A percentile compares a stretch with the other conserved stretches of the same genome.
phyloP scores from a whole-genome alignment of 2,888 invertebrate species.

The Heliconius aoede region DNA sequence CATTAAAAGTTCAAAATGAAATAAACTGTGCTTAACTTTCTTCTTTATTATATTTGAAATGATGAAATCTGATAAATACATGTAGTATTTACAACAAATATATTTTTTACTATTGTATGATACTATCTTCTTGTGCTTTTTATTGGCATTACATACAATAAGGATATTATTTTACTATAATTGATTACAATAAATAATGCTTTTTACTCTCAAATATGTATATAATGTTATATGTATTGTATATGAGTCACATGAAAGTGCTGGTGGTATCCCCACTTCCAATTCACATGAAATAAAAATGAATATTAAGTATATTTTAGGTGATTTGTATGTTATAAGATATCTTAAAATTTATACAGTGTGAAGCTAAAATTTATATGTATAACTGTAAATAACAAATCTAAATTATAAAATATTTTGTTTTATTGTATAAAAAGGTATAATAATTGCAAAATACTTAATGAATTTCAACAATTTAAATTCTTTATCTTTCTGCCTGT shows the following conservation, averaged over 20 bases:
- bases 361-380: no score
- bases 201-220: neutral
- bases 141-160: neutral
- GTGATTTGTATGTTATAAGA: neutral
- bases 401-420: no score
- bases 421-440: no score
- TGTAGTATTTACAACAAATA: neutral
- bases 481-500: no score
- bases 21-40: neutral
- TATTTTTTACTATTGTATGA: neutral
- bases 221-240: no score
- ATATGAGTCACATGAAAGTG: constrained; percentile 15
- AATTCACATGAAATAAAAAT: neutral
- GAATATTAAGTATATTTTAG: neutral
- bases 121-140: neutral
- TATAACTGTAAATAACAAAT: no score
- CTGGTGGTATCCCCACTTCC: constrained; percentile 7
- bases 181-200: neutral
- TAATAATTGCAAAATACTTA: no score
- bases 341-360: no score
- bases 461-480: no score
- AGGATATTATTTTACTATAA: neutral
- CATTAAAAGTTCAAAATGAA: neutral
- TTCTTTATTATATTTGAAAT: neutral
- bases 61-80: neutral